These are phyloP conservation scores for Astur gentilis DNA, from an alignment of 2,113 vertebrate genomes.

Conservation along the genomic window DNA sequence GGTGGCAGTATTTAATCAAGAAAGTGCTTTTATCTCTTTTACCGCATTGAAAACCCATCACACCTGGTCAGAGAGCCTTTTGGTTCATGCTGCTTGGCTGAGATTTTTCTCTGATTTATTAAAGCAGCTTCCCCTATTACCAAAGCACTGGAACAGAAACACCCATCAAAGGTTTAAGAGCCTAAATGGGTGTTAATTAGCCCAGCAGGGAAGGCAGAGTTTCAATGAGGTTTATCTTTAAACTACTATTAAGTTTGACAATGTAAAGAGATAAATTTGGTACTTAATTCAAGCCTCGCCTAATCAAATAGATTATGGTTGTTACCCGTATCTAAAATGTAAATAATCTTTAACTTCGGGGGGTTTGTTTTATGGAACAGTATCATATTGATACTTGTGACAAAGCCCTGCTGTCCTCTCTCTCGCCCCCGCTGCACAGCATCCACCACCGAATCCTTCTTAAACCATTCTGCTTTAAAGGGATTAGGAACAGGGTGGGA, in stretches of 20 bases:
- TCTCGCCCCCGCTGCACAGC: fast-evolving
- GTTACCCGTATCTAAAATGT: constrained; percentile 32
- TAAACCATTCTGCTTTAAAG: not conserved
- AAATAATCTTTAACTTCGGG: constrained; percentile 41
- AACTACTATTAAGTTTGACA: constrained; percentile 68
- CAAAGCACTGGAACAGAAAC: constrained; percentile 49
- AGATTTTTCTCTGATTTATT: constrained; percentile 61
- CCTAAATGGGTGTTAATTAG: constrained; percentile 71
- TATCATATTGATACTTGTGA: fast-evolving
- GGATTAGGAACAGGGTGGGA: not conserved
- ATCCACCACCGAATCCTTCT: not conserved
- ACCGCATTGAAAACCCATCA: not conserved
- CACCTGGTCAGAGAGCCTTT: not conserved
- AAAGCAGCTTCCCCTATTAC: not conserved
- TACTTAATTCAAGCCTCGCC: constrained; percentile 38
- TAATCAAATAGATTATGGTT: constrained; percentile 44
- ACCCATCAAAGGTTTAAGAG: constrained; percentile 67
- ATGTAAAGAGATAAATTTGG: constrained; percentile 64
- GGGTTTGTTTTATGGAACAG: not conserved
- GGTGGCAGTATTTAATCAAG: constrained; percentile 28
- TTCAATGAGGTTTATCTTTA: constrained; percentile 68
- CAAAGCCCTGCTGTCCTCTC: not conserved
- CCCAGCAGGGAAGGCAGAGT: constrained; percentile 64
- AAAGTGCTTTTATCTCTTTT: constrained; percentile 15
- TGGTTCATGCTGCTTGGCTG: fast-evolving